Evolutionary conservation across 2,797 vertebrate species (phyloP).

Genomic region (Microcaecilia unicolor): DNA sequence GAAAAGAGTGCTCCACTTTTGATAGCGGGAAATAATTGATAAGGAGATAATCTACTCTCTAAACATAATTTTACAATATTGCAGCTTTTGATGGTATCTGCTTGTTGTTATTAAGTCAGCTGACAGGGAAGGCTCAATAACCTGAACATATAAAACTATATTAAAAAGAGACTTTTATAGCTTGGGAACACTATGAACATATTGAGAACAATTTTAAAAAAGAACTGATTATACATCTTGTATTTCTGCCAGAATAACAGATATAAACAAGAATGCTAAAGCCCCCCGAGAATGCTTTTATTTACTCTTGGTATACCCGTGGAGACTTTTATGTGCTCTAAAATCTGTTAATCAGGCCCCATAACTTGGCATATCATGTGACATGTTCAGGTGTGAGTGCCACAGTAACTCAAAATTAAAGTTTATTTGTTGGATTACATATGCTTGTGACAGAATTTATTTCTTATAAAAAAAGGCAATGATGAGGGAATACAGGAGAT

Average conservation of each 20-base stretch:
- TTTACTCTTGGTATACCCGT: background rate
- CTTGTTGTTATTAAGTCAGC: background rate
- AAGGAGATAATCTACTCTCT: conserved; percentile 5
- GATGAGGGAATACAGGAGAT: too few species aligned
- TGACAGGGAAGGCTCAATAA: conserved; percentile 4
- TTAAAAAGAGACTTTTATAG: background rate
- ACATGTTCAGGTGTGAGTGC: too few species aligned
- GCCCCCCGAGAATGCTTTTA: background rate
- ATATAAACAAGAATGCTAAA: background rate
- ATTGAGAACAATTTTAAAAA: conserved; percentile 2
- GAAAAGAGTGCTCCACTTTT: background rate
- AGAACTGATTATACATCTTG: background rate
- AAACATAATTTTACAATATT: background rate
- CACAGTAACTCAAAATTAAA: too few species aligned
- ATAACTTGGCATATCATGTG: too few species aligned
- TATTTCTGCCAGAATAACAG: background rate
- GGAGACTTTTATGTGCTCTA: background rate
- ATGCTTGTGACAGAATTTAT: too few species aligned
- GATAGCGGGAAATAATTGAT: background rate
- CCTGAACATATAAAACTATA: background rate
- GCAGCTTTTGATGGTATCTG: background rate
- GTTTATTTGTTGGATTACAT: too few species aligned
- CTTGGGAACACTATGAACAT: background rate
- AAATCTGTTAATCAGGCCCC: background rate
- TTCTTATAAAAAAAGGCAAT: too few species aligned